Evolutionary conservation across 1,140 invertebrate species (phyloP).

Genomic region (Leptonema lineaticorne): DNA sequence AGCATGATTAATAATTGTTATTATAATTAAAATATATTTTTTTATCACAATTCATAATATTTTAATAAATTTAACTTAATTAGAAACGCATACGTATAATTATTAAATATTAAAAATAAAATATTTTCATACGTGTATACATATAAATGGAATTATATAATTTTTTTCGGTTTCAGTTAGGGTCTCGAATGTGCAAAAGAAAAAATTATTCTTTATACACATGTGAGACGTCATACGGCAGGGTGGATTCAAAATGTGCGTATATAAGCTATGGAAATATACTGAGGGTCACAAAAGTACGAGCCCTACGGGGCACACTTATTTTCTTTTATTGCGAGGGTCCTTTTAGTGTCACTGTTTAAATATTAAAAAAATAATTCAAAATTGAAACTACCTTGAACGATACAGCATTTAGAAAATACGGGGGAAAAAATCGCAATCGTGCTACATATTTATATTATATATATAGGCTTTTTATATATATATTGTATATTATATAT

Average conservation of each 20-base stretch:
- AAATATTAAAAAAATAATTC: slow-evolving; percentile 31
- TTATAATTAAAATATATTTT: no score
- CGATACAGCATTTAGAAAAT: slow-evolving; percentile 3
- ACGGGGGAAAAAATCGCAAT: slow-evolving; percentile 14
- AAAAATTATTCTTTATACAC: no score
- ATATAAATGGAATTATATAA: no score
- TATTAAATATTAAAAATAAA: no score
- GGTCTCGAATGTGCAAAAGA: no score
- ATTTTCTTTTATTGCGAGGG: slow-evolving; percentile 28
- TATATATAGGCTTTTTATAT: not conserved
- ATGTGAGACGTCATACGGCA: not conserved
- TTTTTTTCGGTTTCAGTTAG: no score
- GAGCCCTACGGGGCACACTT: slow-evolving; percentile 19
- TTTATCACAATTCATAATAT: no score
- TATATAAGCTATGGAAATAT: slow-evolving; percentile 2
- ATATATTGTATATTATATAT: not conserved
- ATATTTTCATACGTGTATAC: no score
- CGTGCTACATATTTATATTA: not conserved
- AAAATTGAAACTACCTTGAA: slow-evolving; percentile 23
- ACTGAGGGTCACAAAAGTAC: slow-evolving; percentile 23
- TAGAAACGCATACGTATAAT: no score
- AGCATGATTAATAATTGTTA: no score
- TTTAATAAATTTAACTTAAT: no score
- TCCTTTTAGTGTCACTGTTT: slow-evolving; percentile 27
- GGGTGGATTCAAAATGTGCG: no score